phyloP scores from a whole-genome alignment of 2,113 vertebrate genomes.

The Urocynchramus pylzowi region DNA sequence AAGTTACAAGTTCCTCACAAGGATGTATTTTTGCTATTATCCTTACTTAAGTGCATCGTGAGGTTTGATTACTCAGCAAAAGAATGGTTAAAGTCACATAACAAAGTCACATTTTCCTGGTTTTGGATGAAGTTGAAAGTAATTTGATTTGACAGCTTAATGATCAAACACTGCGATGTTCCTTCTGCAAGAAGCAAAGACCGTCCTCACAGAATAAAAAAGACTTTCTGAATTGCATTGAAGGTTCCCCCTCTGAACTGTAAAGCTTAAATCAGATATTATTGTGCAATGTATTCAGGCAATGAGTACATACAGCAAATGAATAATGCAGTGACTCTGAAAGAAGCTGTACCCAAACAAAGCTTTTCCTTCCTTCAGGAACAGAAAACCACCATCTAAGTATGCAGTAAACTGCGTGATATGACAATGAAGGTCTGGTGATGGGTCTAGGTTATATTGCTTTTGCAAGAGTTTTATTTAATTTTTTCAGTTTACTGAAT shows the following conservation, averaged over 20 bases:
- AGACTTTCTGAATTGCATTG: not conserved
- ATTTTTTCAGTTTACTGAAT: constrained; percentile 6
- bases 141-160: not conserved
- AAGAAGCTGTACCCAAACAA: not conserved
- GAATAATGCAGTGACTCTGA: not conserved
- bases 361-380: not conserved
- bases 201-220: not conserved
- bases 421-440: not conserved
- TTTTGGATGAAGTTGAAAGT: not conserved
- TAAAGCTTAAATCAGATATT: not conserved
- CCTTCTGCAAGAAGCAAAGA: not conserved
- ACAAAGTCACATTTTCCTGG: not conserved
- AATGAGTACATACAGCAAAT: not conserved
- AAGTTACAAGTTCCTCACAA: not conserved
- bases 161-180: not conserved
- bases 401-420: not conserved
- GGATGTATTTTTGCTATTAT: not conserved
- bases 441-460: not conserved
- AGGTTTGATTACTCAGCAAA: not conserved
- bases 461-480: not conserved
- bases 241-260: not conserved
- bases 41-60: not conserved
- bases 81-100: not conserved
- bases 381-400: not conserved
- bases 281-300: not conserved